phyloP scores from a whole-genome alignment of 2,113 vertebrate genomes.

The Dipodomys ordii region DNA sequence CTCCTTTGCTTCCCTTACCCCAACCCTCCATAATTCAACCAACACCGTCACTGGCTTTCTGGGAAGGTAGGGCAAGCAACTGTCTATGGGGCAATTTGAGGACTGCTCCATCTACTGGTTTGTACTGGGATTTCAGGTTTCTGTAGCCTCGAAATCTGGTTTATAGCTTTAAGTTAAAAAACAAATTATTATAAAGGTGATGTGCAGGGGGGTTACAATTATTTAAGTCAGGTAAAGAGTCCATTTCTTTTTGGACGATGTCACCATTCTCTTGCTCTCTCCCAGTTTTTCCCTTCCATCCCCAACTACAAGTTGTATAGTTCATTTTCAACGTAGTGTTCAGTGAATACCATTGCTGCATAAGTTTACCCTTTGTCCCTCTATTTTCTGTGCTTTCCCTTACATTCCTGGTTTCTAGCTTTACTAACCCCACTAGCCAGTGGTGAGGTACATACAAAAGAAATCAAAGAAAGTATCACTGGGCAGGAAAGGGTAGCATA shows the following conservation, averaged over 20 bases:
- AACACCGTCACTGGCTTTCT: not conserved
- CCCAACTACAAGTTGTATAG: too few species aligned
- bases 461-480: not conserved
- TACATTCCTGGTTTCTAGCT: not conserved
- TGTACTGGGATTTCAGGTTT: not conserved
- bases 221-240: too few species aligned
- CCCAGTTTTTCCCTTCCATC: too few species aligned
- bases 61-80: not conserved
- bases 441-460: not conserved
- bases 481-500: not conserved
- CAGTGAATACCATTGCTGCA: too few species aligned
- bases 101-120: not conserved
- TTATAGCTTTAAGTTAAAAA: too few species aligned
- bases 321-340: too few species aligned
- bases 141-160: not conserved
- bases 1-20: not conserved
- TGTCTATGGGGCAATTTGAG: not conserved
- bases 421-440: not conserved
- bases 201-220: too few species aligned
- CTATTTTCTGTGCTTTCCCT: too few species aligned
- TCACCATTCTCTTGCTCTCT: too few species aligned
- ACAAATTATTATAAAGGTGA: too few species aligned
- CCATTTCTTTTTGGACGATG: too few species aligned
- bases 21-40: not conserved
- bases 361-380: too few species aligned